These are phyloP conservation scores for Drosophila quasianomalipes DNA, from an alignment of 2,888 invertebrate species.

Conservation along the genomic window DNA sequence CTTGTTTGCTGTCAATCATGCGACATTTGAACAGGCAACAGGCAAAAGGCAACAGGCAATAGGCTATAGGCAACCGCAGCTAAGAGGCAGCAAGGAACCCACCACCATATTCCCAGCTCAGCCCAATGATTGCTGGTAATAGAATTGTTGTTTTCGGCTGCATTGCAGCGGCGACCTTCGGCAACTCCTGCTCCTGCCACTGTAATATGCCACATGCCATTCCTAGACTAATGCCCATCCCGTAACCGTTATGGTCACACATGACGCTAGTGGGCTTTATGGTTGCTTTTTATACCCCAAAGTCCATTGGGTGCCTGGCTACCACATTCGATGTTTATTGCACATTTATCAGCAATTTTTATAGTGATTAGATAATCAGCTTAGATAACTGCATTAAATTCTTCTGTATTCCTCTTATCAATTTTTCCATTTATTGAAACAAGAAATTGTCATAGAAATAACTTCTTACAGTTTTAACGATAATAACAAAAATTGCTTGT, in stretches of 20 bases:
- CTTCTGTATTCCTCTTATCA: background rate
- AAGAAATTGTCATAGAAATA: background rate
- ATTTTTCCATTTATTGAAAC: background rate
- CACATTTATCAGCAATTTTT: conserved; percentile 32
- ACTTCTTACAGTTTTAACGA: background rate
- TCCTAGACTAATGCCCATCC: background rate
- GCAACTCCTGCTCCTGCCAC: conserved; percentile 6
- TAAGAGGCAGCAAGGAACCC: background rate
- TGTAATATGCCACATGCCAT: conserved; percentile 13
- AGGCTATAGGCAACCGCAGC: background rate
- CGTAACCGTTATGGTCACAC: conserved; percentile 44
- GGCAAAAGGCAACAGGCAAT: conserved; percentile 11
- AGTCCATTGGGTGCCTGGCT: conserved; percentile 20
- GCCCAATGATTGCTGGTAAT: conserved; percentile 41
- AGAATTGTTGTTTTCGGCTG: conserved; percentile 36
- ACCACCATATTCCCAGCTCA: conserved; percentile 7
- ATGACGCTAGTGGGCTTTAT: conserved; percentile 29
- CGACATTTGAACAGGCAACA: conserved; percentile 41
- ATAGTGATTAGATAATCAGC: conserved; percentile 43
- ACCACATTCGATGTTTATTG: conserved; percentile 23
- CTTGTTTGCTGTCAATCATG: conserved; percentile 80
- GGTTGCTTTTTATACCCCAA: conserved; percentile 21
- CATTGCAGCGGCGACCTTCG: conserved; percentile 52
- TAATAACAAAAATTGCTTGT: background rate
- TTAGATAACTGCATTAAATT: background rate